Base-by-base conservation (phyloP, 2,113 vertebrate genomes). In the Cyanocitta stelleri region DNA sequence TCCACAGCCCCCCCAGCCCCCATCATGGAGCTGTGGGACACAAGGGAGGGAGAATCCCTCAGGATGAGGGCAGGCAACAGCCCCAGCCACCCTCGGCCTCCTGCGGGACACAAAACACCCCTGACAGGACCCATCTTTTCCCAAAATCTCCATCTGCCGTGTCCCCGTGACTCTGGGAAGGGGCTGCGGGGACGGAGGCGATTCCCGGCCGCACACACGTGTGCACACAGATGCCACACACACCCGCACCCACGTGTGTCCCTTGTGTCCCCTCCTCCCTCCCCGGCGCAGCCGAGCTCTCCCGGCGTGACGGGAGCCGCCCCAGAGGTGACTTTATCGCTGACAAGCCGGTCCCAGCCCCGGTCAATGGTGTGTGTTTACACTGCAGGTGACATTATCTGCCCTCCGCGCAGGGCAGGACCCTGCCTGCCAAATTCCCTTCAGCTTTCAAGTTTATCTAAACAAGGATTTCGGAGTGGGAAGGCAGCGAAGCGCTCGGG, bases 361-460 rank as follows among this genome's bases (percentile, higher is more conserved):
- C 85, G 22, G 76, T 77, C 85, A 43, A 3, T 7, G 59, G 43
- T 0, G 21, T 2, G 61, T 86, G 66, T 93, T 97, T 86, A 66
- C 93, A 81, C 7, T 75, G 19, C 58, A 72, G 90, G 92, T 90
- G 90, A 86, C 93, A 94, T 32, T 30, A 27, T 54, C 92, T 75
- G 92, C 85, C 92, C 94, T 73, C 89, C 5, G 52, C 11, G 20
- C 52, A 29, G 95, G 95, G 85, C 95, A 87, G 90, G 94, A 90
- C 95, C 94, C 75, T 10, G 94, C 92, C 91, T 85, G 92, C 90
- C 92, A 43, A 68, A 59, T 51, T 73, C 71, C 96, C 96, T 58
- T 30, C 35, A 19, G 82, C 94, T 94, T 44, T 35, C 69, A 17
- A 30, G 39, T 87, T 95, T 91, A 76, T 91, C 92, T 49, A 86